Percentiles rank a stretch among this genome's conserved stretches.
Evolutionary conservation across 2,797 vertebrate species (phyloP).

Genomic region (Lithobates sylvaticus): DNA sequence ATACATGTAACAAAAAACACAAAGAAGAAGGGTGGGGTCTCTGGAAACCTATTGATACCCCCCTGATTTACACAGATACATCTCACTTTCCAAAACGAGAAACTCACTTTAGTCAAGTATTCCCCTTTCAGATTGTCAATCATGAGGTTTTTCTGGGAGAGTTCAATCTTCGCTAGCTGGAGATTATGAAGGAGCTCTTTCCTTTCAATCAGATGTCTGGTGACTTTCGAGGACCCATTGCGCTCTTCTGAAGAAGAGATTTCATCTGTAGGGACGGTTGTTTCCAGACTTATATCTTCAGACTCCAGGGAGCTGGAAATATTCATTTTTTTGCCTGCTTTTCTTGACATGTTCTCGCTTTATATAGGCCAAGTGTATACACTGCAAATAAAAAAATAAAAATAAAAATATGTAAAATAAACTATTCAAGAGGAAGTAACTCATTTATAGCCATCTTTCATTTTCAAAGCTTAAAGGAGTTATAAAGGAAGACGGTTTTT

Average conservation of each 20-base stretch:
- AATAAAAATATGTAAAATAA: no score
- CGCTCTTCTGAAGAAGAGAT: constrained; percentile 90
- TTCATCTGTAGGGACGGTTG: constrained; percentile 92
- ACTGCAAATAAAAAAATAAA: not conserved
- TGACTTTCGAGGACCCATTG: constrained; percentile 83
- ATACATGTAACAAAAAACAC: no score
- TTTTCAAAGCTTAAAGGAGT: no score
- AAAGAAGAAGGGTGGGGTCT: no score
- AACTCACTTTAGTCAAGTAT: constrained; percentile 89
- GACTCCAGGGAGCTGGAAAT: constrained; percentile 94
- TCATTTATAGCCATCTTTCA: no score
- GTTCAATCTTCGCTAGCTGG: constrained; percentile 91
- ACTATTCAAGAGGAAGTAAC: no score
- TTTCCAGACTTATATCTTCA: constrained; percentile 96
- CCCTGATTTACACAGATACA: no score
- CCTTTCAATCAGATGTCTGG: constrained; percentile 90
- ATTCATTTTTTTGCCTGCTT: constrained; percentile 80
- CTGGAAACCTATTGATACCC: no score
- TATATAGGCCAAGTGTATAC: not conserved
- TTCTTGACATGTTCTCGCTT: constrained; percentile 82
- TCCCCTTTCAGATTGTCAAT: constrained; percentile 96
- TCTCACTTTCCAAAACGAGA: not conserved
- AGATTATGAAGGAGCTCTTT: constrained; percentile 92
- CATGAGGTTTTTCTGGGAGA: constrained; percentile 92
- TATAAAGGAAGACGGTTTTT: no score